Conservation (phyloP, 2,797 vertebrate genomes). For the Parauchenoglanis ngamensis region DNA sequence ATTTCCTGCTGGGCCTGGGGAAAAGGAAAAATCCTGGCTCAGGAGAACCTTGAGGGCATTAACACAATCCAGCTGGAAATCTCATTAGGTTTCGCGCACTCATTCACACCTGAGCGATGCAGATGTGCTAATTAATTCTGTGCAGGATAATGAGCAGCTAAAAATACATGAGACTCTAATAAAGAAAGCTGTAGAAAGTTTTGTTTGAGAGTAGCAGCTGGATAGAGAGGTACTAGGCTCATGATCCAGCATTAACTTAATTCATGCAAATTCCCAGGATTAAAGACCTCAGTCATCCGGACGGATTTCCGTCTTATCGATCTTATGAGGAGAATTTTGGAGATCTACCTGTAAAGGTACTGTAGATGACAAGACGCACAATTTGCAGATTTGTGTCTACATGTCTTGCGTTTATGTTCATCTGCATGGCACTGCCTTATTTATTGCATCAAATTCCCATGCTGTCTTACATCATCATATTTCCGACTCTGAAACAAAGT, state of each 20-base stretch:
- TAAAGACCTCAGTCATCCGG: not conserved
- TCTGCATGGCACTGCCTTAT: not conserved
- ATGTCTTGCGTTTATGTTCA: not conserved
- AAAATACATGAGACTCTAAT: constrained; percentile 9
- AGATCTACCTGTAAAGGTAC: not conserved
- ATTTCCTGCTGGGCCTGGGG: not conserved
- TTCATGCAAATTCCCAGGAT: not conserved
- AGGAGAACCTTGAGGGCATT: constrained; percentile 32
- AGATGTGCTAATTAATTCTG: constrained; percentile 34
- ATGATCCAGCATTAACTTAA: not conserved
- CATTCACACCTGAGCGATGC: constrained; percentile 18
- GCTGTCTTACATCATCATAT: not conserved
- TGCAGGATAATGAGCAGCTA: constrained; percentile 13
- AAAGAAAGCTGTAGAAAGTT: constrained; percentile 9
- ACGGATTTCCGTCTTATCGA: not conserved
- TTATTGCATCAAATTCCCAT: not conserved
- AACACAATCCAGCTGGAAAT: constrained; percentile 37
- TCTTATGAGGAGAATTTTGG: not conserved
- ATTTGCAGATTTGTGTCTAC: not conserved
- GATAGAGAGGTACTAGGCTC: not conserved
- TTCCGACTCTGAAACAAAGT: not conserved
- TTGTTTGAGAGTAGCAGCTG: constrained; percentile 5
- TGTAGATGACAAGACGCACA: not conserved
- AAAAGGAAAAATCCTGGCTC: constrained; percentile 11
- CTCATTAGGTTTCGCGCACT: constrained; percentile 35